Percentiles rank a stretch among this genome's conserved stretches.
Evolutionary conservation across 2,888 invertebrate species (phyloP).

Genomic region (Cataglyphis cursor): DNA sequence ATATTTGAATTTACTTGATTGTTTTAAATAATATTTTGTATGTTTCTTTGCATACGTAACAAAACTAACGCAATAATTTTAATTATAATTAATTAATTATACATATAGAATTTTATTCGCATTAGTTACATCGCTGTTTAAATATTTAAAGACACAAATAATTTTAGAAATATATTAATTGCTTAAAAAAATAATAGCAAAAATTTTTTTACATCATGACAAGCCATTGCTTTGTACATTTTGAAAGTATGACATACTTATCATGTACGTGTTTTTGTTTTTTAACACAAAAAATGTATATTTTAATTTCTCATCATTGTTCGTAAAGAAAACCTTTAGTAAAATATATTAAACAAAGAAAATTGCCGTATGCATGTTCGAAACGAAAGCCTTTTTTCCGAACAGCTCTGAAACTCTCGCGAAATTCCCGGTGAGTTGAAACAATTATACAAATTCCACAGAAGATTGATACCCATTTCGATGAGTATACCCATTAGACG

Average conservation of each 20-base stretch:
- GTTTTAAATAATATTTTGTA: constrained; percentile 15
- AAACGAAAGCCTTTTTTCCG: constrained; percentile 44
- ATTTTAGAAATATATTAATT: constrained; percentile 7
- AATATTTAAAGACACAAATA: background rate
- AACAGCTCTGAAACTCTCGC: constrained; percentile 34
- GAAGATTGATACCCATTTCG: constrained; percentile 70
- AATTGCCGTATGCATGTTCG: background rate
- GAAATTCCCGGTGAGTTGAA: constrained; percentile 65
- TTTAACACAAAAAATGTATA: background rate
- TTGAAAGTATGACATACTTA: background rate
- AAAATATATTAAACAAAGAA: constrained; percentile 17
- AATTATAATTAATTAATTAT: background rate
- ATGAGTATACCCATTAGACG: constrained; percentile 27
- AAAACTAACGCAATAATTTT: background rate
- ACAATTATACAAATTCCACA: constrained; percentile 76
- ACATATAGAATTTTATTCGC: constrained; percentile 4
- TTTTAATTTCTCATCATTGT: constrained; percentile 16
- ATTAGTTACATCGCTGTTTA: background rate
- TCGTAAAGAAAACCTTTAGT: constrained; percentile 48
- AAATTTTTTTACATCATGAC: constrained; percentile 1
- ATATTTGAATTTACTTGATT: constrained; percentile 1
- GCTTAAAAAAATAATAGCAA: background rate
- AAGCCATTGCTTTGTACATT: background rate
- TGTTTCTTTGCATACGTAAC: background rate
- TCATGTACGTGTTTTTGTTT: background rate